Conservation (phyloP, 2,888 invertebrate species). For the Caradrina kadenii region DNA sequence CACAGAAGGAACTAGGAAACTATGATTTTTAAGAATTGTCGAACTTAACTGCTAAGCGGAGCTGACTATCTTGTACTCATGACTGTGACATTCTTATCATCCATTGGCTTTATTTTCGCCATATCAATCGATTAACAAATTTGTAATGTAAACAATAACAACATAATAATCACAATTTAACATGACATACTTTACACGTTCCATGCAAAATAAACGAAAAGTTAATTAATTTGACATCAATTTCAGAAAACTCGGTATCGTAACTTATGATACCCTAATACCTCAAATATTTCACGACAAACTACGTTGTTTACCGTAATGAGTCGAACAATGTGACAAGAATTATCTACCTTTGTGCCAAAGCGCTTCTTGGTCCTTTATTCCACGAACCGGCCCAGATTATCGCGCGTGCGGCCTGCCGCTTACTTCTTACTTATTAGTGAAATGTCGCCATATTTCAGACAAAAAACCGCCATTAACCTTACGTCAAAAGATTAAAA, state of each 20-base stretch:
- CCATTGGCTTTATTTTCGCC: too few species aligned
- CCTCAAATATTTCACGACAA: conserved; percentile 44
- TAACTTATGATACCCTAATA: conserved; percentile 39
- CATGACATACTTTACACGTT: neutral
- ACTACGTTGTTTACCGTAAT: conserved; percentile 44
- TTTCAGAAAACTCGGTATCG: conserved; percentile 19
- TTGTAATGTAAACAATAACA: too few species aligned
- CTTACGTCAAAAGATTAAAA: conserved; percentile 40
- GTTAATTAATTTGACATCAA: conserved; percentile 22
- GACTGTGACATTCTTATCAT: too few species aligned
- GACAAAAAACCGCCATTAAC: conserved; percentile 51
- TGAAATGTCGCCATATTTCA: conserved; percentile 56
- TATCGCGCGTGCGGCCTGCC: conserved; percentile 60
- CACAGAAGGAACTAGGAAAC: too few species aligned
- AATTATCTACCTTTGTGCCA: conserved; percentile 47
- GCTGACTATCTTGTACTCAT: too few species aligned
- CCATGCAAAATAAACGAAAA: conserved; percentile 22
- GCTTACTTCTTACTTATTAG: conserved; percentile 61
- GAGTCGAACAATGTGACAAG: conserved; percentile 51
- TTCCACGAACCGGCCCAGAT: conserved; percentile 46
- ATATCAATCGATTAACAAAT: too few species aligned
- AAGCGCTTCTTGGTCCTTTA: conserved; percentile 51
- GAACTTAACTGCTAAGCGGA: too few species aligned
- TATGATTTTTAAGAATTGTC: too few species aligned
- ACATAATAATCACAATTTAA: neutral